Evolutionary conservation across 1,140 invertebrate species (phyloP), one percentile per base, ranked within the genome.

Genomic region (Sipha flava): DNA sequence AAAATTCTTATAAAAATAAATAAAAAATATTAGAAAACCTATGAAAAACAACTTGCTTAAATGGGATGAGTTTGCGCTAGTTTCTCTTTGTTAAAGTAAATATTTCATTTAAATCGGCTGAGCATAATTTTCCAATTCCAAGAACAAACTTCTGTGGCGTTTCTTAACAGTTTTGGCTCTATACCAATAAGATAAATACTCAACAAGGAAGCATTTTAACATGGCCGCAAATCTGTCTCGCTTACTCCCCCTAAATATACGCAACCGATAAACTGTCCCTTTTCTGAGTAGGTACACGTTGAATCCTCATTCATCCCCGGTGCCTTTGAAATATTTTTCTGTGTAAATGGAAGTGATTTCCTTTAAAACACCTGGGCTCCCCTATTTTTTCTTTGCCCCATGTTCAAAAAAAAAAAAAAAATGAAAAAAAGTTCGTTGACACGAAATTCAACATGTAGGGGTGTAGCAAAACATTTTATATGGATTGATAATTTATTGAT

Each of bases 291-390:
- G 21, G 23, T 18, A 23, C 62, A 21, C 66, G 12, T 66, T n/a
- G 47, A 34, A 21, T 54, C 49, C 21, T 47, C 49, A 75, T 54
- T 52, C 70, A 37, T 75, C 21, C 73, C 23, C 16, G 31, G 23
- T 18, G n/a, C 21, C 49, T 77, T 77, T 59, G 52, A 77, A 75
- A 77, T 23, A 77, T 77, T 77, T 59, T 68, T 26, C 29, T 57
- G 34, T n/a, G 34, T 57, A 73, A 77, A 57, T 54, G 52, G 52
- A 77, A 77, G 73, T 77, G 73, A 77, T 77, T 77, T 77, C 21
- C 73, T 77, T 59, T 57, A 59, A 59, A 77, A 77, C 73, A 77
- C 73, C 73, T 77, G 73, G 31, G 73, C 18, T 40, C 52, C 73
- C 43, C 40, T 70, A 70, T n/a, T 70, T 54, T 77, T 72, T 54